Conservation (phyloP, 2,113 vertebrate species). For the Antechinus stuartii region DNA sequence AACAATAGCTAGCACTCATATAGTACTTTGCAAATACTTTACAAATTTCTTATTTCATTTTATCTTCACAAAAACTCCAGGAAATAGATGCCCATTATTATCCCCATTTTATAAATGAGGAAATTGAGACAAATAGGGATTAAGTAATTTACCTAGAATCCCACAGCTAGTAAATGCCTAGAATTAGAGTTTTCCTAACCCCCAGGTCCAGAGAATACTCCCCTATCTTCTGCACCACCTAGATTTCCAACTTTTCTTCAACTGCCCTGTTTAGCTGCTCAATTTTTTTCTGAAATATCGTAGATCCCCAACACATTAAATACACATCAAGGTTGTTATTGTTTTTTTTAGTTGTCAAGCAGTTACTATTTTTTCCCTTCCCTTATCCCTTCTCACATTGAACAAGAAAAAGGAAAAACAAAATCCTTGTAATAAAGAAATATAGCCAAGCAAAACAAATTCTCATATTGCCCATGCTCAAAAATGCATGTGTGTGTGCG, state of each 20-base stretch:
- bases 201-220: background rate
- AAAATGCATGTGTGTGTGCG: background rate
- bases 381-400: background rate
- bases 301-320: background rate
- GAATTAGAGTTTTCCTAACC: background rate
- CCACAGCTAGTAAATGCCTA: background rate
- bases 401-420: background rate
- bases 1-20: background rate
- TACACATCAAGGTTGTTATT: background rate
- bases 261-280: background rate
- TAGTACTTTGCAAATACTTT: background rate
- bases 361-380: background rate
- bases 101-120: background rate
- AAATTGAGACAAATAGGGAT: background rate
- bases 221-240: background rate
- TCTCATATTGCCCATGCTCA: background rate
- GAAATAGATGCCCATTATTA: background rate
- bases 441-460: background rate
- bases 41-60: background rate
- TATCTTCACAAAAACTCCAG: background rate
- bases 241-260: background rate
- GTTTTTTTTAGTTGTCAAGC: background rate
- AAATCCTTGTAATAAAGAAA: background rate
- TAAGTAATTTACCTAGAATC: background rate
- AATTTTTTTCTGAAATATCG: background rate